Evolutionary conservation across 2,888 invertebrate genomes (phyloP), one percentile per base, ranked within the genome.

Genomic region (Phanerotoma sp.): DNA sequence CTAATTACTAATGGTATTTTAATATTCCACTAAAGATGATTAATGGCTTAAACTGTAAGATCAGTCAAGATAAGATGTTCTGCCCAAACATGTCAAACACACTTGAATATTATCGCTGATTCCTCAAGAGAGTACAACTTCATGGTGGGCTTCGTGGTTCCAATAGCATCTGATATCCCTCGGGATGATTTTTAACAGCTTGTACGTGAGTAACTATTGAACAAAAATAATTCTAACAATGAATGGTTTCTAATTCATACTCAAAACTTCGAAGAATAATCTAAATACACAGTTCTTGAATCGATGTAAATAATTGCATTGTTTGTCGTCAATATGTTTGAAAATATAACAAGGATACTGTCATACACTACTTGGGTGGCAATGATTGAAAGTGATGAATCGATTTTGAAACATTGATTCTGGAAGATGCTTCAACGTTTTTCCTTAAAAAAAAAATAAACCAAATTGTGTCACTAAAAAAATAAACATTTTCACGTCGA

Each of bases 331-430:
- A 2, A 3, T 3, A 7, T 25, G 5, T 25, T 9, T 25, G 25
- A 7, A 25, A 25, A 25, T 25, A 25, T 7, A 25, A 25, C 25
- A 25, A n/a, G n/a, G n/a, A 1, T 32, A 15, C 30, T 13, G 9
- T 15, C 30, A 11, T 28, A 25, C n/a, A n/a, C n/a, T n/a, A 16
- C 11, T n/a, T 35, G n/a, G n/a, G 4, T 51, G 60, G 53, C 63
- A 66, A 56, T 69, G 70, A 71, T 71, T 56, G 69, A 72, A 56
- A 56, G 60, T 70, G 72, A 71, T 67, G 61, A 57, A 71, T 71
- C 48, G 66, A 55, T 44, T 37, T 47, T 46, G 15, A 25, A 7
- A 7, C 25, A 25, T 25, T 25, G 25, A 25, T 25, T 10, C 38
- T 38, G n/a, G n/a, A n/a, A n/a, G n/a, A n/a, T n/a, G n/a, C n/a